phyloP scores from a whole-genome alignment of 2,888 invertebrate genomes.

The Pecten maximus region DNA sequence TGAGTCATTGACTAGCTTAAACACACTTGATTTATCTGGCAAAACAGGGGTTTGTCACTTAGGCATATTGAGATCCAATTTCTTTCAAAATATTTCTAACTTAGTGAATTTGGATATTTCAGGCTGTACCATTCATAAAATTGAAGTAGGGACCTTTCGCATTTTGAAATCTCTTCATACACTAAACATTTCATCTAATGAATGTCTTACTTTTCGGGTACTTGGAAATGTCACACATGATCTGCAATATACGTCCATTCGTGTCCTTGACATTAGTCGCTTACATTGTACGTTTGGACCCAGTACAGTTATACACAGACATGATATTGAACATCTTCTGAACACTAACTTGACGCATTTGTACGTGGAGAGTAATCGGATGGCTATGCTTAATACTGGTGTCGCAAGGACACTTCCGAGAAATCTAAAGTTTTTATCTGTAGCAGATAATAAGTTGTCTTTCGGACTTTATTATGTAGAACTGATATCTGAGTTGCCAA shows the following conservation, averaged over 20 bases:
- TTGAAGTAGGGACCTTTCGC: not conserved
- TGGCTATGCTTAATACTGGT: not conserved
- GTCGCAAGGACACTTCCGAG: not conserved
- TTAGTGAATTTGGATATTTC: not conserved
- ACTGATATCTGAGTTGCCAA: not conserved
- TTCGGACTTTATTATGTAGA: not conserved
- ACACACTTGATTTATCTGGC: not conserved
- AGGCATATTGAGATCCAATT: not conserved
- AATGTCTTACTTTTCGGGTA: not conserved
- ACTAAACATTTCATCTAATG: not conserved
- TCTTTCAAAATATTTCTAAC: not conserved
- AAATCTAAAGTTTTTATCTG: not conserved
- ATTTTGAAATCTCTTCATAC: not conserved
- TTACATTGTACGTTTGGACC: not conserved
- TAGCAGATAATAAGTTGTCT: not conserved
- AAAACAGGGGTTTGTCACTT: not conserved
- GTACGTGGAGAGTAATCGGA: not conserved
- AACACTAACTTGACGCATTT: not conserved
- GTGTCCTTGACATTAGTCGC: not conserved
- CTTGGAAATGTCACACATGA: not conserved
- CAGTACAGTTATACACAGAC: not conserved
- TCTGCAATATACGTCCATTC: not conserved
- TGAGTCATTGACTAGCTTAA: not conserved
- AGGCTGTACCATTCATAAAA: not conserved
- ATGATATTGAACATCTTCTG: not conserved